phyloP scores from a whole-genome alignment of 2,797 vertebrate species.

The Malurus leucopterus region DNA sequence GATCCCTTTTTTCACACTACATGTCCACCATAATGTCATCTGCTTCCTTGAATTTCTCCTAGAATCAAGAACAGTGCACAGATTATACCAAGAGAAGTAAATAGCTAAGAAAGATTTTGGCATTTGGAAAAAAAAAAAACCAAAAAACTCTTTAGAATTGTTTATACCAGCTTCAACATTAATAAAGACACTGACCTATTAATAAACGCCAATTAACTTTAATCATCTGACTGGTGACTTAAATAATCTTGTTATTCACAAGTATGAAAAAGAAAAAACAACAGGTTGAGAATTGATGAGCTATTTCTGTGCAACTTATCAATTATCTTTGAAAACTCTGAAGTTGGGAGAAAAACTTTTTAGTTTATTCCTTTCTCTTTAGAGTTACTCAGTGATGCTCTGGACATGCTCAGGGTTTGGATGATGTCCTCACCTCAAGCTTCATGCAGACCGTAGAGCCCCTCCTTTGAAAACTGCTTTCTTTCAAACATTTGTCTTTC shows the following conservation, averaged over 20 bases:
- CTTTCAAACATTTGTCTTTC: not conserved
- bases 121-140: not conserved
- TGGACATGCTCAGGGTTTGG: not conserved
- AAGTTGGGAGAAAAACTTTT: not conserved
- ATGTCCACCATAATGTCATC: not conserved
- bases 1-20: not conserved
- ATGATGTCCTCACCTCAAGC: not conserved
- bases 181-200: not conserved
- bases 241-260: not conserved
- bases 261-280: not conserved
- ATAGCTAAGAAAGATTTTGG: not conserved
- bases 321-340: not conserved
- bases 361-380: not conserved
- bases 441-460: not conserved
- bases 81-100: not conserved
- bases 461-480: not conserved
- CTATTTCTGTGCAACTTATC: not conserved
- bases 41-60: not conserved
- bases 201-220: conserved; percentile 3
- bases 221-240: not conserved
- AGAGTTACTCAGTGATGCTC: not conserved
- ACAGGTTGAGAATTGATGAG: not conserved
- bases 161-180: not conserved
- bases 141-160: not conserved
- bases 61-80: not conserved